A percentile compares a stretch with the other conserved stretches of the same genome.
These are phyloP conservation scores for Volucella zonaria DNA, from an alignment of 2,888 invertebrate species.

Conservation along the genomic window DNA sequence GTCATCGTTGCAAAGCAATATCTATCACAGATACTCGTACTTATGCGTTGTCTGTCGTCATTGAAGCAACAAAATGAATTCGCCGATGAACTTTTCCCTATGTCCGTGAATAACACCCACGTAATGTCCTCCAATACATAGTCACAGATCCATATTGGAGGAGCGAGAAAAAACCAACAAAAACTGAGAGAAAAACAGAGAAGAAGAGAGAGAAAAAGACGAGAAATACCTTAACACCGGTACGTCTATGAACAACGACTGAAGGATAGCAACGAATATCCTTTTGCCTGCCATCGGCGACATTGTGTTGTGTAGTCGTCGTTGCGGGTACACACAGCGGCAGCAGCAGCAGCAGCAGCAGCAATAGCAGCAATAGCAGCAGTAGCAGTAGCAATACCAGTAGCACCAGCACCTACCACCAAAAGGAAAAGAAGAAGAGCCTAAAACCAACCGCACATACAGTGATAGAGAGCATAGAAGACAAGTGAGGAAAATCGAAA, in stretches of 20 bases:
- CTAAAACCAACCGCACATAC: constrained; percentile 45
- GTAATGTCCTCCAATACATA: constrained; percentile 44
- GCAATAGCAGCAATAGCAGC: no score
- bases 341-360: constrained; percentile 52
- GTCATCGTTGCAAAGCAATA: constrained; percentile 67
- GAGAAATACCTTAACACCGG: constrained; percentile 65
- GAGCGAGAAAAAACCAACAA: constrained; percentile 19
- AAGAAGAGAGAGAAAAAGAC: constrained; percentile 21
- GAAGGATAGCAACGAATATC: constrained; percentile 65
- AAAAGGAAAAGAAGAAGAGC: background rate
- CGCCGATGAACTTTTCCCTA: constrained; percentile 65
- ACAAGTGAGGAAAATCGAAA: constrained; percentile 26
- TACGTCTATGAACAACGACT: constrained; percentile 6
- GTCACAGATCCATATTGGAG: constrained; percentile 14
- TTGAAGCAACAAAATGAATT: constrained; percentile 55
- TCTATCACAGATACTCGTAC: constrained; percentile 35
- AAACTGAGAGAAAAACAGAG: constrained; percentile 13
- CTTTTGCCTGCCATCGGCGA: constrained; percentile 70
- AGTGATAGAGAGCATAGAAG: constrained; percentile 46
- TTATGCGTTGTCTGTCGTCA: constrained; percentile 67
- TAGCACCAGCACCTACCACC: background rate
- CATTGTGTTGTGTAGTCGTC: constrained; percentile 72
- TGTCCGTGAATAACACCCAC: constrained; percentile 64
- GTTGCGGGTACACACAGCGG: constrained; percentile 68
- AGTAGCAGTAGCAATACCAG: constrained; percentile 41